Percentiles rank a stretch among this genome's conserved stretches.
Conservation (phyloP, 2,888 invertebrate genomes). For the Linnaemya tessellans region DNA sequence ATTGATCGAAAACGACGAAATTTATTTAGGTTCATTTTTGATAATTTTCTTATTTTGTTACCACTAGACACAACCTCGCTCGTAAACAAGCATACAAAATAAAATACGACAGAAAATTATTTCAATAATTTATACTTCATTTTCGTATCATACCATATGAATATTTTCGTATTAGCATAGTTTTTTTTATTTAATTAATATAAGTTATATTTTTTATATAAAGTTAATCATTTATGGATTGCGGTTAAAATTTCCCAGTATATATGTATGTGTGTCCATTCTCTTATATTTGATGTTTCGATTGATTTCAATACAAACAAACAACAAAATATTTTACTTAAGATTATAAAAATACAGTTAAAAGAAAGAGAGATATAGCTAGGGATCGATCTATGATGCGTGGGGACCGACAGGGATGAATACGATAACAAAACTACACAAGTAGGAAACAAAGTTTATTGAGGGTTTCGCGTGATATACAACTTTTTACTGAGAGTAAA, state of each 20-base stretch:
- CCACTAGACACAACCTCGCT: too few species aligned
- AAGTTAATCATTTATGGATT: constrained; percentile 29
- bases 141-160: constrained; percentile 59
- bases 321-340: constrained; percentile 29
- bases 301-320: constrained; percentile 22
- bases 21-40: too few species aligned
- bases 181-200: constrained; percentile 8
- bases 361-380: constrained; percentile 1
- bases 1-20: too few species aligned
- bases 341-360: constrained; percentile 33
- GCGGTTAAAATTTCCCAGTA: constrained; percentile 21
- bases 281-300: background rate
- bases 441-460: constrained; percentile 46
- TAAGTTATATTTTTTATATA: constrained; percentile 27
- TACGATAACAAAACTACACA: constrained; percentile 22
- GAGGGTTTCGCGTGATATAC: background rate
- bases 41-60: too few species aligned
- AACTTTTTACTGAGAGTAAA: background rate
- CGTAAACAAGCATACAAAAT: too few species aligned
- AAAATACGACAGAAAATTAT: background rate
- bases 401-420: constrained; percentile 9
- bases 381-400: background rate
- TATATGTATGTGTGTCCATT: background rate
- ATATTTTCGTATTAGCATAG: constrained; percentile 55
- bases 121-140: constrained; percentile 55